Conservation (phyloP, 2,797 vertebrate genomes). For the Channa striata region DNA sequence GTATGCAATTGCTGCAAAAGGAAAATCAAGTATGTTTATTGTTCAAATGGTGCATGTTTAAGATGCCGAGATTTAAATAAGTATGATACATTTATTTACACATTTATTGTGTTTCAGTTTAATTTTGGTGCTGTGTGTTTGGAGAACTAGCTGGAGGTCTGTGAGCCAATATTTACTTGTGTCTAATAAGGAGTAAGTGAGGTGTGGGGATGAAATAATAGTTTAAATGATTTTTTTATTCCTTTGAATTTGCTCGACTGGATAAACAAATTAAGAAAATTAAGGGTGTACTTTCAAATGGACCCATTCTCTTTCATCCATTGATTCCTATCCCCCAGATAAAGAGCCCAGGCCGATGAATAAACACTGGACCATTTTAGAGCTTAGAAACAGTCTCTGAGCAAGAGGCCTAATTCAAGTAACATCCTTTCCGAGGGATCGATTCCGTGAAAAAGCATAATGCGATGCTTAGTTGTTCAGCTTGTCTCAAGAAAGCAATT, state of each 20-base stretch:
- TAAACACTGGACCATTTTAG: conserved; percentile 68
- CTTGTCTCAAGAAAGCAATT: conserved; percentile 78
- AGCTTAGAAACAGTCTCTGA: conserved; percentile 59
- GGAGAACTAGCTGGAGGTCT: neutral
- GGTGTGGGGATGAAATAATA: conserved; percentile 48
- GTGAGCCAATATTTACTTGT: conserved; percentile 40
- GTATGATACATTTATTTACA: neutral
- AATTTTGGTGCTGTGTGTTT: conserved; percentile 2
- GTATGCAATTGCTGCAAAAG: neutral
- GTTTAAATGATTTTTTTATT: conserved; percentile 56
- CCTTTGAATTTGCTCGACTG: conserved; percentile 55
- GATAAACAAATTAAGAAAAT: conserved; percentile 64
- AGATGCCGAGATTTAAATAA: neutral
- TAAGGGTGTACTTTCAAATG: conserved; percentile 55
- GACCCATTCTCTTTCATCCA: conserved; percentile 52
- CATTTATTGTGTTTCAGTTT: neutral
- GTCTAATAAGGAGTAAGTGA: conserved; percentile 59
- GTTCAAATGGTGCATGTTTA: neutral
- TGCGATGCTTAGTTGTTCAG: conserved; percentile 74
- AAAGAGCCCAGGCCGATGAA: conserved; percentile 59
- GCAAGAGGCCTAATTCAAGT: conserved; percentile 72
- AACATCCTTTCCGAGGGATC: conserved; percentile 73
- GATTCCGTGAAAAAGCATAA: conserved; percentile 79
- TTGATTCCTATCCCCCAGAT: conserved; percentile 65
- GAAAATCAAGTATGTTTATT: neutral